Evolutionary conservation across 2,797 vertebrate genomes (phyloP).

Genomic region (Fistularia commersonii): DNA sequence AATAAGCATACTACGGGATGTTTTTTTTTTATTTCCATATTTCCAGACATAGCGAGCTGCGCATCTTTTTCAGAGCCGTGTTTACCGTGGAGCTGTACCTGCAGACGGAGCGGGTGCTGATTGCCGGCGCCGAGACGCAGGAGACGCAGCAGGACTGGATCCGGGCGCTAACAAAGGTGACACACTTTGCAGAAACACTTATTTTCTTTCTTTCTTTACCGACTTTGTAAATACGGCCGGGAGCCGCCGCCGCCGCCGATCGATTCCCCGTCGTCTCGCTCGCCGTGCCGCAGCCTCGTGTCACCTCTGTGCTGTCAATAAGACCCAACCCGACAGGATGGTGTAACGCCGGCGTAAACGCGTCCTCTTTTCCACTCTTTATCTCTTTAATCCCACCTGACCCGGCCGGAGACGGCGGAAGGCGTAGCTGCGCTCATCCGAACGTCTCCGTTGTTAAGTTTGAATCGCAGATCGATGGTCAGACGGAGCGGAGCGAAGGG

Average conservation of each 20-base stretch:
- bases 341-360: constrained; percentile 38
- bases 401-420: constrained; percentile 34
- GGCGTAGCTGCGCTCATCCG: constrained; percentile 34
- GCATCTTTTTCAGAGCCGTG: constrained; percentile 73
- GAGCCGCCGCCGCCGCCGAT: neutral
- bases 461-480: constrained; percentile 33
- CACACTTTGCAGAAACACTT: constrained; percentile 22
- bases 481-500: constrained; percentile 4
- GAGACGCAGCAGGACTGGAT: constrained; percentile 88
- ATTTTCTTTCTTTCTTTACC: constrained; percentile 7
- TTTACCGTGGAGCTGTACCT: constrained; percentile 93
- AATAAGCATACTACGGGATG: no score
- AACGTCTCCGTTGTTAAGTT: constrained; percentile 39
- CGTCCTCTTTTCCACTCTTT: constrained; percentile 25
- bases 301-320: constrained; percentile 12
- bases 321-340: constrained; percentile 28
- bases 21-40: no score
- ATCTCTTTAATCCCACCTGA: constrained; percentile 42
- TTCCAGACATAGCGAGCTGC: neutral
- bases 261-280: constrained; percentile 4
- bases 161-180: constrained; percentile 89
- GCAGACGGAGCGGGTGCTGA: constrained; percentile 83
- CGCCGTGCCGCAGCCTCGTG: constrained; percentile 6
- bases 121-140: constrained; percentile 85
- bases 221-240: constrained; percentile 14